Evolutionary conservation across 2,797 vertebrate species (phyloP).

Genomic region (Prunella strophiata): DNA sequence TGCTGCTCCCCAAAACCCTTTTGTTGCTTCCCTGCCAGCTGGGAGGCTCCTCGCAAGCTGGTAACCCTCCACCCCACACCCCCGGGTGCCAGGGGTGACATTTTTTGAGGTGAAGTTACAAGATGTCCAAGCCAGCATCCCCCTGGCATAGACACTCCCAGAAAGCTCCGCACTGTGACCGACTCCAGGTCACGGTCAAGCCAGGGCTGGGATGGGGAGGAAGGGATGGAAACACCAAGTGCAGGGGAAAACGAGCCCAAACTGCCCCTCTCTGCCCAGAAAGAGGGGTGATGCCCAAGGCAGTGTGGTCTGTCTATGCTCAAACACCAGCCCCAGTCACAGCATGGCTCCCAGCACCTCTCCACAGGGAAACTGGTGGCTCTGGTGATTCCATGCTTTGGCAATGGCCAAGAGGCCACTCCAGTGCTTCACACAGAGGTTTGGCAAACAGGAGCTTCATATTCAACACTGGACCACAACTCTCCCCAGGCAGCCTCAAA

Average conservation of each 20-base stretch:
- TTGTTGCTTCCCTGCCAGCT: neutral
- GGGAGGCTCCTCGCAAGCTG: neutral
- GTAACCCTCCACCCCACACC: neutral
- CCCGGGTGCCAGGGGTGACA: rapidly evolving
- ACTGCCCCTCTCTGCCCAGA: neutral
- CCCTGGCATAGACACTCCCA: rapidly evolving
- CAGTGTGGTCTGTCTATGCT: rapidly evolving
- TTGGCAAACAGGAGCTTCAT: neutral
- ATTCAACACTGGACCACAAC: rapidly evolving
- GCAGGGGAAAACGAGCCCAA: neutral
- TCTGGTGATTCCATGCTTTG: neutral
- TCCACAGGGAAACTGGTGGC: rapidly evolving
- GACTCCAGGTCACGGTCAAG: rapidly evolving
- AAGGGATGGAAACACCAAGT: neutral
- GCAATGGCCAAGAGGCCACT: neutral
- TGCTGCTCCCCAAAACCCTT: conserved; percentile 8
- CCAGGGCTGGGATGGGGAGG: neutral
- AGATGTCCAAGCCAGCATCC: rapidly evolving
- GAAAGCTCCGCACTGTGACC: rapidly evolving
- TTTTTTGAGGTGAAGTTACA: neutral
- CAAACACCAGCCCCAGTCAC: neutral
- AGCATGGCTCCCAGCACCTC: rapidly evolving
- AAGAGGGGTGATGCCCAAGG: neutral
- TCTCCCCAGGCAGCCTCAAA: neutral
- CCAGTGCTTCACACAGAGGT: neutral